Evolutionary conservation across 2,113 vertebrate genomes (phyloP).

Genomic region (Grammomys surdaster): DNA sequence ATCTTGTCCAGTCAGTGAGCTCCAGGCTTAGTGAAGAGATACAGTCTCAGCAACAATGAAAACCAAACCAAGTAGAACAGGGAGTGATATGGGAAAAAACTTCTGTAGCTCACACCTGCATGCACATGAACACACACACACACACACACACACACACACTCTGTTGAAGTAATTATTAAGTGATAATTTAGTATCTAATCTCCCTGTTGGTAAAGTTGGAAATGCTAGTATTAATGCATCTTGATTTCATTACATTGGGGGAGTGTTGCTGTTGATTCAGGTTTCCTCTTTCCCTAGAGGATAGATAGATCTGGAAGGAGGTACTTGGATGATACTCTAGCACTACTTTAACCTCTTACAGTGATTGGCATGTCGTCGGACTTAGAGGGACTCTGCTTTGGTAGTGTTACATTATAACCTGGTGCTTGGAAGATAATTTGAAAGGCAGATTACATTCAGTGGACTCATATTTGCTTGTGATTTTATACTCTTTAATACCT

Average conservation of each 20-base stretch:
- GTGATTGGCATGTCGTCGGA: constrained; percentile 6
- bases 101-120: not conserved
- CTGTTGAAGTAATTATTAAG: constrained; percentile 73
- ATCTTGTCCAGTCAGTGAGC: not conserved
- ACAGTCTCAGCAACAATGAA: not conserved
- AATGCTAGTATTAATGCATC: constrained; percentile 64
- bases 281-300: constrained; percentile 66
- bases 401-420: constrained; percentile 59
- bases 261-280: constrained; percentile 59
- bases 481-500: constrained; percentile 37
- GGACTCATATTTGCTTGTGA: not conserved
- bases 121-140: not conserved
- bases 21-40: not conserved
- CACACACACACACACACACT: not conserved
- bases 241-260: constrained; percentile 81
- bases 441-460: constrained; percentile 75
- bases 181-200: constrained; percentile 69
- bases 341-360: constrained; percentile 62
- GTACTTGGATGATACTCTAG: constrained; percentile 70
- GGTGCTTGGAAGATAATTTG: constrained; percentile 69
- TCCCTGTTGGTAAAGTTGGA: constrained; percentile 76
- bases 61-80: not conserved
- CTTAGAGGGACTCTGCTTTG: constrained; percentile 68
- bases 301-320: constrained; percentile 54
- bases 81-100: not conserved